These are phyloP conservation scores for Rhinichthys osculus DNA, from an alignment of 2,797 vertebrate genomes.

Conservation along the genomic window DNA sequence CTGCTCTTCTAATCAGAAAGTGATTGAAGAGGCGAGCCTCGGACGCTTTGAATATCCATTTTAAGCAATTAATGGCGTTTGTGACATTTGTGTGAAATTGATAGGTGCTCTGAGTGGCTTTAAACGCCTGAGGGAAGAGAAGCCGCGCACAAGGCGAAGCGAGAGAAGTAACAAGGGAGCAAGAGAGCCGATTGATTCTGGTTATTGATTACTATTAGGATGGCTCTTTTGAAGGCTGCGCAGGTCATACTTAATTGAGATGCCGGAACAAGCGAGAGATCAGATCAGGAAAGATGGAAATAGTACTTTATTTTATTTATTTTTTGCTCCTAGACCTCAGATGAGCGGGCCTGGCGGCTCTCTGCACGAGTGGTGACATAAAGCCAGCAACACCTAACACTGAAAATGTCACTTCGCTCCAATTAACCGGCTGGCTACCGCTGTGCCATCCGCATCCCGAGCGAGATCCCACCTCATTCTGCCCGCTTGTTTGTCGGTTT, in stretches of 20 bases:
- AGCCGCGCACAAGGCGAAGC: not conserved
- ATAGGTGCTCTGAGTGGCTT: conserved; percentile 60
- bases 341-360: conserved; percentile 57
- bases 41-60: conserved; percentile 69
- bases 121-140: conserved; percentile 50
- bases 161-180: conserved; percentile 56
- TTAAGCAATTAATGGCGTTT: conserved; percentile 69
- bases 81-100: conserved; percentile 72
- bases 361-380: conserved; percentile 66
- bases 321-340: not conserved
- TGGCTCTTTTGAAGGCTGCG: conserved; percentile 59
- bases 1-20: conserved; percentile 64
- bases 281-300: conserved; percentile 26
- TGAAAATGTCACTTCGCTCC: conserved; percentile 77
- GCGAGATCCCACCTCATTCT: conserved; percentile 65
- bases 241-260: conserved; percentile 69
- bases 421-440: conserved; percentile 76
- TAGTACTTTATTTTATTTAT: not conserved
- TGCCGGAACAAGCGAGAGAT: conserved; percentile 46
- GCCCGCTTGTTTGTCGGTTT: conserved; percentile 49
- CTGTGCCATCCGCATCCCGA: conserved; percentile 62
- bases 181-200: conserved; percentile 63
- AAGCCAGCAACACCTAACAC: conserved; percentile 70
- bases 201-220: conserved; percentile 70
- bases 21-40: conserved; percentile 65